Evolutionary conservation across 2,113 vertebrate species (phyloP).

Genomic region (rat (Rattus norvegicus)): GRCr8 NC_086035.1:33205001-33205500

Average conservation of each 20-base stretch:
- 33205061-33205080: background rate
- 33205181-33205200: constrained; percentile 10
- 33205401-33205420: constrained; percentile 42
- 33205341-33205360: constrained; percentile 13
- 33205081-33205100: background rate
- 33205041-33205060: background rate
- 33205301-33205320: constrained; percentile 30
- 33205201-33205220: constrained; percentile 40
- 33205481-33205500: background rate
- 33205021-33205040: background rate
- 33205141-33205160: constrained; percentile 33
- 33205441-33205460: constrained; percentile 47
- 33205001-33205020: constrained; percentile 48
- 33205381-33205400: constrained; percentile 55
- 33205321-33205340: constrained; percentile 24
- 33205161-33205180: background rate
- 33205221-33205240: background rate
- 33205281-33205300: background rate
- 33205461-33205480: constrained; percentile 44
- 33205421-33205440: constrained; percentile 39
- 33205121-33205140: constrained; percentile 54
- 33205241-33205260: constrained; percentile 18
- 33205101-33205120: background rate
- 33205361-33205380: constrained; percentile 55
- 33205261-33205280: background rate